Evolutionary conservation across 2,888 invertebrate species (phyloP), one percentile per base, ranked within the genome.

Genomic region (Hanleya hanleyi): DNA sequence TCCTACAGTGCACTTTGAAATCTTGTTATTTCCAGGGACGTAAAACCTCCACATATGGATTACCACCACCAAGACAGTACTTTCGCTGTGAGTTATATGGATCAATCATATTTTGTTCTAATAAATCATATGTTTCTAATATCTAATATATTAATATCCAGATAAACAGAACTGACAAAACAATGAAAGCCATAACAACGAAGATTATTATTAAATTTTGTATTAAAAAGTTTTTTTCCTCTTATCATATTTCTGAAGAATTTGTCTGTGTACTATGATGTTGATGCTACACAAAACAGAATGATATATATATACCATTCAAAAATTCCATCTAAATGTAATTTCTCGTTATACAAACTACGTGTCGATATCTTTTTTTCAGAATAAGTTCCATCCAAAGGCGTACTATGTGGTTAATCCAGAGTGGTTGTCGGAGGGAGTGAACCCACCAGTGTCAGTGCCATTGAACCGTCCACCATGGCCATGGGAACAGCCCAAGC

Each of bases 401-500:
- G 77, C 84, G 7, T 82, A 83, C 71, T 85, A 83, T 74, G 75
- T 84, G 5, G 83, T 86, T 1, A 83, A 86, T 57, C 86, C 86
- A 1, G 84, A 86, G 71, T 86, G 86, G 86, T 67, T 80, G 26
- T 84, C 84, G n/a, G 86, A 86, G 74, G 71, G 74, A n/a, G 81
- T 81, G 0, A 78, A 83, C 66, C 79, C 80, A 67, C 82, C 81
- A 5, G 74, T 76, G 6, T 81, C 83, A 0, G 77, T 80, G 36
- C 84, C 86, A 22, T 75, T 85, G 26, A 77, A 79, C 38, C 75
- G 84, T 5, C 82, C 82, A 18, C 84, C 86, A 7, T 86, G 86
- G 86, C 82, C 84, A 0, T 86, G 86, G 84, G 86, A 86, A 79
- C 84, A 85, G 68, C 84, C 84, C 15, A 77, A 82, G 12, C 84